phyloP scores from a whole-genome alignment of 2,113 vertebrate species.

The Misgurnus anguillicaudatus region DNA sequence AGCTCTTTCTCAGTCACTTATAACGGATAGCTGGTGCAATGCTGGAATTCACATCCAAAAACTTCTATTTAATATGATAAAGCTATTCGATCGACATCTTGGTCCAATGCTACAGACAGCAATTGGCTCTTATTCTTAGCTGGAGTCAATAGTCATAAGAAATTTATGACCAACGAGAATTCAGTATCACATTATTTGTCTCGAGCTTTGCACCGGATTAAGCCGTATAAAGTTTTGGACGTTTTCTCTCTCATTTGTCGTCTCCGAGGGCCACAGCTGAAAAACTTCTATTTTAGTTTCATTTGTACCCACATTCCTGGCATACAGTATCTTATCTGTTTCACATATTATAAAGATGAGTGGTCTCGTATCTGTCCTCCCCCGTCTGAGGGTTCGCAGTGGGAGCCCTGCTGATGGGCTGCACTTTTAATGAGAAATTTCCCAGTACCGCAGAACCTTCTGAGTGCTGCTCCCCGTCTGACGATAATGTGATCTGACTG shows the following conservation, averaged over 20 bases:
- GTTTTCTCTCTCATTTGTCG: neutral
- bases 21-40: neutral
- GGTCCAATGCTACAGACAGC: neutral
- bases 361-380: neutral
- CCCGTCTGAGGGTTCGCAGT: constrained; percentile 43
- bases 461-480: constrained; percentile 56
- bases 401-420: constrained; percentile 54
- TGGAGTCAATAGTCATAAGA: constrained; percentile 40
- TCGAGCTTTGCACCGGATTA: neutral
- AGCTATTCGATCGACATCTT: neutral
- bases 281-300: neutral
- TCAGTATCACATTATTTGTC: neutral
- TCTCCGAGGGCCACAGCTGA: neutral
- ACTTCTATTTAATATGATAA: neutral
- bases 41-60: neutral
- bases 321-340: neutral
- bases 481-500: constrained; percentile 69
- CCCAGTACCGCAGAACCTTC: constrained; percentile 59
- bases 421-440: constrained; percentile 74
- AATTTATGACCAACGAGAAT: constrained; percentile 32
- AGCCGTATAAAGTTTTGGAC: neutral
- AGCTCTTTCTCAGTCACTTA: neutral
- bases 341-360: constrained; percentile 43
- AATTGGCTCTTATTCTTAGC: constrained; percentile 1
- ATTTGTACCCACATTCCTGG: neutral